Percentiles rank a stretch among this genome's conserved stretches.
phyloP scores from a whole-genome alignment of 2,113 vertebrate species.

The Notothenia rossii region DNA sequence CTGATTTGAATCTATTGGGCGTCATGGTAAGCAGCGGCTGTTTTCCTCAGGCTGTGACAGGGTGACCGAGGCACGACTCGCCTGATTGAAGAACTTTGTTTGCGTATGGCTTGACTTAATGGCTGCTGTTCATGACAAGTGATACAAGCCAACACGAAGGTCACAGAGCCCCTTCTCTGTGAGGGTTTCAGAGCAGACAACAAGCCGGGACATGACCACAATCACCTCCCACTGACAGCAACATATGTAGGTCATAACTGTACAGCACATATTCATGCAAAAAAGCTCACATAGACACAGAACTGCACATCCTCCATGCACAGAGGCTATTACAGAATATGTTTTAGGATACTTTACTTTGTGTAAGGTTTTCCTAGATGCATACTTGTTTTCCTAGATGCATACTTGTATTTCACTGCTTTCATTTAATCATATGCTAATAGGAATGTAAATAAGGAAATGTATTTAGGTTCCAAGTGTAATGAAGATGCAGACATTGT shows the following conservation, averaged over 20 bases:
- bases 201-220: slow-evolving; percentile 68
- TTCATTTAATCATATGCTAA: neutral
- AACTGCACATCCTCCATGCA: neutral
- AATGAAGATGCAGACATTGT: neutral
- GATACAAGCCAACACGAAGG: slow-evolving; percentile 20
- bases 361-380: neutral
- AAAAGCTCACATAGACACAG: neutral
- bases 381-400: neutral
- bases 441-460: neutral
- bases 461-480: neutral
- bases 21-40: slow-evolving; percentile 6
- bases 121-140: slow-evolving; percentile 15
- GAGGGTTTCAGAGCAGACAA: slow-evolving; percentile 34
- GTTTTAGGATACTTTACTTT: neutral
- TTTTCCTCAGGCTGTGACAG: slow-evolving; percentile 6
- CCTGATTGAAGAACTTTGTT: neutral
- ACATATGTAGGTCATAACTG: slow-evolving; percentile 34
- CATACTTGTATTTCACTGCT: neutral
- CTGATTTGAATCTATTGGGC: slow-evolving; percentile 53
- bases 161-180: slow-evolving; percentile 39
- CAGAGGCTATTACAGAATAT: neutral
- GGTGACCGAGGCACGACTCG: neutral
- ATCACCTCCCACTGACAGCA: slow-evolving; percentile 23
- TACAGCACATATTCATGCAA: slow-evolving; percentile 4
- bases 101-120: slow-evolving; percentile 47